These are phyloP conservation scores for Dasysyrphus tricinctus DNA, from an alignment of 2,888 invertebrate genomes.

Conservation along the genomic window DNA sequence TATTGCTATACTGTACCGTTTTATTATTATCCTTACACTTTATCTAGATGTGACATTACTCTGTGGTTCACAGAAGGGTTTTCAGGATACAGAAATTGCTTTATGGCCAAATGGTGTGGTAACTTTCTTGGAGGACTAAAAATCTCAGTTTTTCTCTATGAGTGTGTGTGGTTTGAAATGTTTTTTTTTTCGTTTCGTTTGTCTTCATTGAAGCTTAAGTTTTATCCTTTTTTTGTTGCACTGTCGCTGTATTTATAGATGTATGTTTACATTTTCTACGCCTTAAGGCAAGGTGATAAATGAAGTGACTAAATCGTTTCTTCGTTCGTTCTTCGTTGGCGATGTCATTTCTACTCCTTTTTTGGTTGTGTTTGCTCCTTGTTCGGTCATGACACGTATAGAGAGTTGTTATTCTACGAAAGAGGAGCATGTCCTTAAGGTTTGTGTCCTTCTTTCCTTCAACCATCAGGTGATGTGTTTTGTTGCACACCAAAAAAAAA, in stretches of 20 bases:
- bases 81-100: constrained; percentile 31
- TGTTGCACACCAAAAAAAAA: constrained; percentile 43
- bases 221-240: constrained; percentile 23
- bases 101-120: constrained; percentile 41
- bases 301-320: constrained; percentile 75
- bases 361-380: neutral
- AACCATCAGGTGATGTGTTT: constrained; percentile 34
- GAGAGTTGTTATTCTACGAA: constrained; percentile 47
- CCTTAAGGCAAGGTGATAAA: constrained; percentile 73
- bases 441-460: constrained; percentile 48
- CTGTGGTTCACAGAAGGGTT: constrained; percentile 32
- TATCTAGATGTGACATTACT: constrained; percentile 68
- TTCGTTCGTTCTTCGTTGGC: constrained; percentile 45
- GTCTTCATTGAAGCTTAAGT: constrained; percentile 40
- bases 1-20: constrained; percentile 68
- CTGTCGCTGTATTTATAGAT: constrained; percentile 33
- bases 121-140: constrained; percentile 26
- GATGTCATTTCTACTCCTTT: constrained; percentile 29
- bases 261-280: constrained; percentile 60
- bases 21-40: constrained; percentile 74
- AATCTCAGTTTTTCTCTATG: constrained; percentile 16
- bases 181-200: neutral
- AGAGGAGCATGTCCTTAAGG: constrained; percentile 58
- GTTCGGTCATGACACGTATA: constrained; percentile 18
- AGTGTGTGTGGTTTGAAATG: neutral